Conservation (phyloP, 2,797 vertebrate genomes). For the Hoplostethus atlanticus region DNA sequence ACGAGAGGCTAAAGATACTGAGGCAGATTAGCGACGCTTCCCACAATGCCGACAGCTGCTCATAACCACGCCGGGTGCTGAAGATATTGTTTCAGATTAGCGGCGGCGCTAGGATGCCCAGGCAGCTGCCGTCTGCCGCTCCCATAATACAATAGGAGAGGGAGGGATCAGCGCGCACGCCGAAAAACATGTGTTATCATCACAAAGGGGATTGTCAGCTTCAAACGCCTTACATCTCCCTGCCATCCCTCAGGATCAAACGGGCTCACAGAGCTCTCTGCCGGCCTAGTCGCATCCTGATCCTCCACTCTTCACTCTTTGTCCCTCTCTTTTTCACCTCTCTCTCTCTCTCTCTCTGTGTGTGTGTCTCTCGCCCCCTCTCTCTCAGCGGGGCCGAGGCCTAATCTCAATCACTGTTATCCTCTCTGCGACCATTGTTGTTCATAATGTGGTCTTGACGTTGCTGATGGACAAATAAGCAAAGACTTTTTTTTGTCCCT, state of each 20-base stretch:
- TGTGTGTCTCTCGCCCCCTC: constrained; percentile 20
- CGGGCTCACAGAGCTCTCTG: constrained; percentile 75
- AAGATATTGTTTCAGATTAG: constrained; percentile 83
- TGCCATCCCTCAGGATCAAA: constrained; percentile 86
- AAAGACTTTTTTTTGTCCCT: constrained; percentile 66
- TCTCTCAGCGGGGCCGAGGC: constrained; percentile 53
- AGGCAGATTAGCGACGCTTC: constrained; percentile 83
- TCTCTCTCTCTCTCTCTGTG: constrained; percentile 46
- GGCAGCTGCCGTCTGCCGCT: constrained; percentile 81
- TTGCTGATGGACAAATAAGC: constrained; percentile 72
- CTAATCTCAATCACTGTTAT: constrained; percentile 76
- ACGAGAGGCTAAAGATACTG: constrained; percentile 83
- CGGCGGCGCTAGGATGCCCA: constrained; percentile 71
- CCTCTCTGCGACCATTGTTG: constrained; percentile 64
- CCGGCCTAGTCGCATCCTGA: constrained; percentile 70
- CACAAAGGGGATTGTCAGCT: constrained; percentile 85
- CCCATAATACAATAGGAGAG: constrained; percentile 83
- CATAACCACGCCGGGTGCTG: constrained; percentile 70
- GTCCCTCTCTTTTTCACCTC: constrained; percentile 31
- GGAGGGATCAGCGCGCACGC: constrained; percentile 71
- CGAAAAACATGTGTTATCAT: constrained; percentile 86
- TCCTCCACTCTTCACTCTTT: constrained; percentile 67
- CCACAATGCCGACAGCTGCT: constrained; percentile 85
- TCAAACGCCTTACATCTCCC: constrained; percentile 85
- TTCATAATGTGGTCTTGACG: constrained; percentile 57